Conservation (phyloP, 2,113 vertebrate species). For the Oryzias curvinotus region DNA sequence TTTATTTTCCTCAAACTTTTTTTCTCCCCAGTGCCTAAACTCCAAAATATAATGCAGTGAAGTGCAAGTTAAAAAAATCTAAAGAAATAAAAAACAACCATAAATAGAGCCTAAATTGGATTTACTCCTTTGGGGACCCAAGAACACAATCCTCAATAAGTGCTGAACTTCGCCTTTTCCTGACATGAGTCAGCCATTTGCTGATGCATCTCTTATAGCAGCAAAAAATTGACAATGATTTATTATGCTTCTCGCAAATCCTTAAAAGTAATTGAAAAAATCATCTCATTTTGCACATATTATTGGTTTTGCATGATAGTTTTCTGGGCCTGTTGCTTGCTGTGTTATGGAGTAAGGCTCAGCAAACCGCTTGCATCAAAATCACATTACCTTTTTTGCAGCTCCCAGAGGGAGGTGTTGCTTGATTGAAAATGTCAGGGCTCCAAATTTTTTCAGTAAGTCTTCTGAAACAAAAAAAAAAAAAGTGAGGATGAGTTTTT, state of each 20-base stretch:
- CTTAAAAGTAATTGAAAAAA: slow-evolving; percentile 5
- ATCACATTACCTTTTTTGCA: slow-evolving; percentile 24
- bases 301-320: neutral
- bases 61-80: neutral
- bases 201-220: neutral
- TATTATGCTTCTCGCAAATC: neutral
- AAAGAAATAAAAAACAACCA: neutral
- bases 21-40: neutral
- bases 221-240: slow-evolving; percentile 2
- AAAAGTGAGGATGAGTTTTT: too few relatives aligned
- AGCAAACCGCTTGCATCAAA: slow-evolving; percentile 21
- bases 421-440: slow-evolving; percentile 28
- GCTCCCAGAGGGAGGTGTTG: neutral
- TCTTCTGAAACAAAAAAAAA: too few relatives aligned
- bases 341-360: neutral
- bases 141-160: neutral
- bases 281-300: neutral
- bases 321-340: slow-evolving; percentile 8
- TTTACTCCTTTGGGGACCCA: neutral
- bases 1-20: neutral
- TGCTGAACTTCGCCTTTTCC: neutral
- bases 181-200: slow-evolving; percentile 6
- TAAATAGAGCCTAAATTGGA: slow-evolving; percentile 5
- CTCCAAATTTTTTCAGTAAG: slow-evolving; percentile 19
- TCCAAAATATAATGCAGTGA: neutral